These are phyloP conservation scores for Phocides pigmalion DNA, from an alignment of 1,140 invertebrate species.

Conservation along the genomic window DNA sequence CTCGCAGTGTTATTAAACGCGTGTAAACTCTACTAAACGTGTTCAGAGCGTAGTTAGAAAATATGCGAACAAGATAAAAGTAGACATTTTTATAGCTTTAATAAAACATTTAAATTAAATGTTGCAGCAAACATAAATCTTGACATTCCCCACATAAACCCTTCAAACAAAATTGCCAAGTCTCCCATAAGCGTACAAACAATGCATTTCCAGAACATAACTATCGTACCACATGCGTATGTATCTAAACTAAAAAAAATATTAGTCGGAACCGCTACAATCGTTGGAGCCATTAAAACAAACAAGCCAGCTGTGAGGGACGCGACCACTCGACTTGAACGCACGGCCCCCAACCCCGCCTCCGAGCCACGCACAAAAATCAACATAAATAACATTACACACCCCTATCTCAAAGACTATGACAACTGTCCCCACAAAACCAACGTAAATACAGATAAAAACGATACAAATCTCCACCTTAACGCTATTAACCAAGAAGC, in stretches of 20 bases:
- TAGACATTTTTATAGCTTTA: not conserved
- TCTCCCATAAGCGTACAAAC: constrained; percentile 58
- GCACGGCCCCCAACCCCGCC: constrained; percentile 74
- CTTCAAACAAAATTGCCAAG: constrained; percentile 48
- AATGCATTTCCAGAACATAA: constrained; percentile 46
- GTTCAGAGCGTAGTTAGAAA: too few species aligned
- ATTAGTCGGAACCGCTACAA: constrained; percentile 62
- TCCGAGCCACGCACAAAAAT: constrained; percentile 74
- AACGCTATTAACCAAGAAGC: constrained; percentile 22
- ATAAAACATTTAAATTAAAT: constrained; percentile 26
- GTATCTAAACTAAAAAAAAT: constrained; percentile 47
- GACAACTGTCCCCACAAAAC: constrained; percentile 51
- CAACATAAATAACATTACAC: constrained; percentile 83
- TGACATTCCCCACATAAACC: not conserved
- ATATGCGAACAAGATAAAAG: not conserved
- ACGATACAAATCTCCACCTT: constrained; percentile 35
- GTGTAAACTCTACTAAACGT: too few species aligned
- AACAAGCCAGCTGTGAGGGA: constrained; percentile 73
- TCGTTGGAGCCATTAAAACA: constrained; percentile 75
- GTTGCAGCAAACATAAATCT: constrained; percentile 21
- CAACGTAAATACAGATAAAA: constrained; percentile 35
- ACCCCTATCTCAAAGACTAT: constrained; percentile 79
- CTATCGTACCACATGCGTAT: constrained; percentile 53
- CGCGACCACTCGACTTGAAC: constrained; percentile 61
- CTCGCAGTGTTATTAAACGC: too few species aligned